phyloP scores from a whole-genome alignment of 2,888 invertebrate genomes.

The Galeopsomyia nigrocyanea region DNA sequence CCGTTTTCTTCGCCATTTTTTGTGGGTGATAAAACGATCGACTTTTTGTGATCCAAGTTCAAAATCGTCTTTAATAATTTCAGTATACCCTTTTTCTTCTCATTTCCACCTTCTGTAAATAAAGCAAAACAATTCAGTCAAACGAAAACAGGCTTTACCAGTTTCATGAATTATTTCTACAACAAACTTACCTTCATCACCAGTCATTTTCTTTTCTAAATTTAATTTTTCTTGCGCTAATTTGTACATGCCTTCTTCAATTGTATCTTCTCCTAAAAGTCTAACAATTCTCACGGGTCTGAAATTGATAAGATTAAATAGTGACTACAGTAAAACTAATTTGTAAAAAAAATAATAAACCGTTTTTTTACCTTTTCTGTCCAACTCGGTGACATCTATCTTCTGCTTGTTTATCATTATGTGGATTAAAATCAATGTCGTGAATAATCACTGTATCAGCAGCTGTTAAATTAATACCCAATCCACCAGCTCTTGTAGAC shows the following conservation, averaged over 20 bases:
- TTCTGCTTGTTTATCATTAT: conserved; percentile 98
- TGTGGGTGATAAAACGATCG: conserved; percentile 31
- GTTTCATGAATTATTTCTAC: not conserved
- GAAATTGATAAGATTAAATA: conserved; percentile 53
- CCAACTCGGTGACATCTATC: conserved; percentile 82
- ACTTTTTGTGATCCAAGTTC: conserved; percentile 44
- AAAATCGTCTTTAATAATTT: conserved; percentile 84
- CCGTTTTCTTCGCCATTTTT: conserved; percentile 40
- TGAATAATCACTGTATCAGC: conserved; percentile 97
- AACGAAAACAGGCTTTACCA: not conserved
- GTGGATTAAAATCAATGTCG: conserved; percentile 98
- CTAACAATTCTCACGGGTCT: conserved; percentile 90
- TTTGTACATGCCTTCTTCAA: conserved; percentile 93
- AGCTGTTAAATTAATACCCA: conserved; percentile 93
- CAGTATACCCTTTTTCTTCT: conserved; percentile 84
- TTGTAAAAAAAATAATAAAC: too few relatives aligned
- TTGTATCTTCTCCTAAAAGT: conserved; percentile 86
- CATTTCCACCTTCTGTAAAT: conserved; percentile 77
- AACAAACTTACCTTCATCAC: conserved; percentile 70
- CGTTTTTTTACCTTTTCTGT: conserved; percentile 70
- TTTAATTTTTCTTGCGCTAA: conserved; percentile 92
- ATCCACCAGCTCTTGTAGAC: conserved; percentile 95
- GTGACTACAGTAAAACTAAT: too few relatives aligned
- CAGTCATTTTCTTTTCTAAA: conserved; percentile 89
- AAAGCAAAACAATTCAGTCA: conserved; percentile 40